Evolutionary conservation across 2,888 invertebrate species (phyloP).

Genomic region (Xylota segnis): DNA sequence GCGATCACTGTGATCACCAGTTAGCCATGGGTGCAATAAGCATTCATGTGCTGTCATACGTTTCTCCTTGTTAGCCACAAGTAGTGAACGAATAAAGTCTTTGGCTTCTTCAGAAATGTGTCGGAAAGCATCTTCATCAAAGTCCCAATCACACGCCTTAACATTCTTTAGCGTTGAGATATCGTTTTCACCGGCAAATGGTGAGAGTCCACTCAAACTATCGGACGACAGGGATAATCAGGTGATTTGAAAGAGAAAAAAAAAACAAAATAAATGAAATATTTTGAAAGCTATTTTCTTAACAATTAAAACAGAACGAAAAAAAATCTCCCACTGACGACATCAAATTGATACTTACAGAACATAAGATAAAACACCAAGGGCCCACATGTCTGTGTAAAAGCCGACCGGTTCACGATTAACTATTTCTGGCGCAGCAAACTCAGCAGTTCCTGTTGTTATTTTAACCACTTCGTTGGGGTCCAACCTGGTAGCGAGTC

Average conservation of each 20-base stretch:
- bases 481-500: slow-evolving; percentile 98
- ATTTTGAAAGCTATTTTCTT: slow-evolving; percentile 53
- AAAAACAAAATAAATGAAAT: slow-evolving; percentile 7
- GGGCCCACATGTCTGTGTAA: slow-evolving; percentile 99
- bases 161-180: slow-evolving; percentile 99
- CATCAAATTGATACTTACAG: slow-evolving; percentile 88
- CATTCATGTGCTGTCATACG: slow-evolving; percentile 99
- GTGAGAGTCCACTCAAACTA: slow-evolving; percentile 98
- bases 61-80: slow-evolving; percentile 97
- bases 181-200: slow-evolving; percentile 99
- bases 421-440: slow-evolving; percentile 99
- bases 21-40: slow-evolving; percentile 97
- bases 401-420: slow-evolving; percentile 99
- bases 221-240: slow-evolving; percentile 64
- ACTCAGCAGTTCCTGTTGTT: slow-evolving; percentile 99
- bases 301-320: background rate
- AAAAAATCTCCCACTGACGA: background rate
- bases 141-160: slow-evolving; percentile 99
- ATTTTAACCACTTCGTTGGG: slow-evolving; percentile 99
- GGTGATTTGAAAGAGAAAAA: slow-evolving; percentile 40
- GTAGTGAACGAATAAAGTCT: slow-evolving; percentile 97
- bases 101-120: slow-evolving; percentile 98
- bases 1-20: slow-evolving; percentile 92
- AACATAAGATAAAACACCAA: slow-evolving; percentile 99
- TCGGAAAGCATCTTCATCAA: slow-evolving; percentile 97